These are phyloP conservation scores for Drosophila lacertosa DNA, from an alignment of 1,140 invertebrate species.

Conservation along the genomic window DNA sequence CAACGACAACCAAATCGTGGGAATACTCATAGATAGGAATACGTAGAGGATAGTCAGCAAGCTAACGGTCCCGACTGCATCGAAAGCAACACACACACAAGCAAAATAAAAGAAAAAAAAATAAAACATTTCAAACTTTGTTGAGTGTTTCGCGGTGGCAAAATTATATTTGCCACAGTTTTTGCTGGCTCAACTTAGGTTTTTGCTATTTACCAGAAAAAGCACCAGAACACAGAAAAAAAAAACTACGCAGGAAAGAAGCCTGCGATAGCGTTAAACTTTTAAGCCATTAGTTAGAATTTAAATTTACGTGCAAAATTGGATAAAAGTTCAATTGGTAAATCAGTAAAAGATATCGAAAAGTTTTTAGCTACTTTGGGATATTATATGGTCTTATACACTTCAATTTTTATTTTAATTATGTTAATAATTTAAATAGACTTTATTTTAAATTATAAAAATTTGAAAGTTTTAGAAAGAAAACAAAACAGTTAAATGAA, in stretches of 20 bases:
- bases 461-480: too few species aligned
- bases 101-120: constrained; percentile 11
- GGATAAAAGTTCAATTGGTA: not conserved
- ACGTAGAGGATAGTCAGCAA: constrained; percentile 27
- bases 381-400: too few species aligned
- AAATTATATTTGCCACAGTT: constrained; percentile 39
- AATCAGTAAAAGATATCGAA: constrained; percentile 4
- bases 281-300: constrained; percentile 1
- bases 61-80: constrained; percentile 5
- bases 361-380: not conserved
- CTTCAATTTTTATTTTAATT: too few species aligned
- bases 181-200: constrained; percentile 13
- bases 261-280: constrained; percentile 2
- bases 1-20: constrained; percentile 11
- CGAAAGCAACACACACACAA: constrained; percentile 4
- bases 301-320: not conserved
- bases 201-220: not conserved
- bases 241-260: constrained; percentile 1
- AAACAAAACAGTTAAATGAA: too few species aligned
- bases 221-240: not conserved
- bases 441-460: not conserved
- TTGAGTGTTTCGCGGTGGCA: constrained; percentile 23
- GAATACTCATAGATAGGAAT: constrained; percentile 18
- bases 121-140: constrained; percentile 36
- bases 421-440: too few species aligned